Conservation (phyloP, 2,113 vertebrate genomes). For the Furnarius figulus region DNA sequence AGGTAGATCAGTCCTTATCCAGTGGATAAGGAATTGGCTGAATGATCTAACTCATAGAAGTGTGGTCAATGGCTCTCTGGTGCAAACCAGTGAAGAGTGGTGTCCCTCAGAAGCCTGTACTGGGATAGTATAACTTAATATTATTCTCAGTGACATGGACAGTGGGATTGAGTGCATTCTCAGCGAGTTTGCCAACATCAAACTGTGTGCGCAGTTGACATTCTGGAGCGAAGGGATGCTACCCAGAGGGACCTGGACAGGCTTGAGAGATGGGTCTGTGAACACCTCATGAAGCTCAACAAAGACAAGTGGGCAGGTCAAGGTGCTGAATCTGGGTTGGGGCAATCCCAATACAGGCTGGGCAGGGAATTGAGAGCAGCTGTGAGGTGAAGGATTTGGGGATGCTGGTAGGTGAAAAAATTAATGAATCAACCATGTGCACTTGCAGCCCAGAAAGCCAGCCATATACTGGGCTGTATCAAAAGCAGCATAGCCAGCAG, state of each 20-base stretch:
- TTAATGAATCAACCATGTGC: neutral
- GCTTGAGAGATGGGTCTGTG: no score
- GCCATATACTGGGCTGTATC: neutral
- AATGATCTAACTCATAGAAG: neutral
- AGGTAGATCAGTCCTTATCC: neutral
- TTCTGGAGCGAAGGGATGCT: neutral
- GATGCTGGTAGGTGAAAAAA: neutral
- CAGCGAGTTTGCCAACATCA: neutral
- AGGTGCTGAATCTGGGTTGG: neutral
- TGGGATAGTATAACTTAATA: neutral
- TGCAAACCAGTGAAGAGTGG: neutral
- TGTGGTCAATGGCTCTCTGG: no score
- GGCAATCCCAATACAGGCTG: neutral
- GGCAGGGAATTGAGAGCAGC: neutral
- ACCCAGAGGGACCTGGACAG: neutral
- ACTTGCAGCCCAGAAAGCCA: neutral
- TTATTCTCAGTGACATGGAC: neutral
- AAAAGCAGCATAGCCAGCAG: neutral
- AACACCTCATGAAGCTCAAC: neutral
- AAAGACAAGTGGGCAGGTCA: neutral
- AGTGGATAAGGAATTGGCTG: neutral
- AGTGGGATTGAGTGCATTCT: rapidly evolving
- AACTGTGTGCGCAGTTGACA: rapidly evolving
- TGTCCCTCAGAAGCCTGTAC: neutral
- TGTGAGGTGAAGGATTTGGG: neutral